Conservation (phyloP, 2,888 invertebrate genomes). For the Agrilus cyanescens region DNA sequence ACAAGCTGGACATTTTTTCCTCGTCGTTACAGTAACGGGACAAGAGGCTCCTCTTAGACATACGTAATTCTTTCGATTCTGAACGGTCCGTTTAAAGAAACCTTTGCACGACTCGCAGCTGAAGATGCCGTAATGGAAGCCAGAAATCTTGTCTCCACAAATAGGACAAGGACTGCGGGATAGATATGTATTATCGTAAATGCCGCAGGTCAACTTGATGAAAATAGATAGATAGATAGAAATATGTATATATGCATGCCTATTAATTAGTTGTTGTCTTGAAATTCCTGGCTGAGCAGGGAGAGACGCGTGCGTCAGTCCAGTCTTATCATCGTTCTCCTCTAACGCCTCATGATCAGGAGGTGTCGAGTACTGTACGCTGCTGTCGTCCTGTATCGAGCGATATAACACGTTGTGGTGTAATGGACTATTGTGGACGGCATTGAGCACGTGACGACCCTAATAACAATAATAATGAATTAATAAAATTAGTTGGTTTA, state of each 20-base stretch:
- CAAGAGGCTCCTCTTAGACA: conserved; percentile 84
- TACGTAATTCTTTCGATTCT: conserved; percentile 93
- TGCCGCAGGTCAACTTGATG: neutral
- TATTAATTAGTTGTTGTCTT: conserved; percentile 77
- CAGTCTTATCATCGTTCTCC: conserved; percentile 40
- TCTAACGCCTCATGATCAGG: conserved; percentile 32
- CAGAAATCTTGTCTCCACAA: conserved; percentile 90
- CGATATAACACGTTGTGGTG: conserved; percentile 45
- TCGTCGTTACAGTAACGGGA: conserved; percentile 82
- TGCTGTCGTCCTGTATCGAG: conserved; percentile 36
- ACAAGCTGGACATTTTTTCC: conserved; percentile 96
- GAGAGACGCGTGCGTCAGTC: conserved; percentile 37
- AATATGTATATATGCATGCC: conserved; percentile 35
- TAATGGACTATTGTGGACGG: conserved; percentile 38
- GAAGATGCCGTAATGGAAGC: conserved; percentile 96
- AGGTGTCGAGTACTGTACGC: conserved; percentile 17
- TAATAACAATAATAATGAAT: conserved; percentile 4
- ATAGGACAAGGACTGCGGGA: conserved; percentile 77
- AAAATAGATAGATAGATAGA: too few relatives aligned
- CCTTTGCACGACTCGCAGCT: conserved; percentile 97
- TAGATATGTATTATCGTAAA: neutral
- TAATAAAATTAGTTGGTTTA: neutral
- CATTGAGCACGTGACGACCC: conserved; percentile 39
- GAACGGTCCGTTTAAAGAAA: conserved; percentile 97
- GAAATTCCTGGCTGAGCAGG: conserved; percentile 68